These are phyloP conservation scores for Spodoptera littoralis DNA, from an alignment of 2,888 invertebrate species.

Conservation along the genomic window DNA sequence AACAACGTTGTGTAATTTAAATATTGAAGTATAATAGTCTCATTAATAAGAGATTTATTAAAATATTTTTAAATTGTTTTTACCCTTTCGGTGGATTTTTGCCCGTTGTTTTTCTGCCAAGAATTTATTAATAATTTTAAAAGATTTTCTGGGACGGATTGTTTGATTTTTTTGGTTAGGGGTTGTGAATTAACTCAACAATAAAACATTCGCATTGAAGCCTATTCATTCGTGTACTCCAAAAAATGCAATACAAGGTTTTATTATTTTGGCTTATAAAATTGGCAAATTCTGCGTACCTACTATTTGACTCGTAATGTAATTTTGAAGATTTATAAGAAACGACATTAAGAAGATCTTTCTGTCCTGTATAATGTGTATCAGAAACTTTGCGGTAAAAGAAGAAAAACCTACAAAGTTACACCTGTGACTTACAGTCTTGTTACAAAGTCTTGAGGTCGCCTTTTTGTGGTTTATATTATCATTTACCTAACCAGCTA, in stretches of 20 bases:
- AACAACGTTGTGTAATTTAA: constrained; percentile 17
- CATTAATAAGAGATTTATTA: constrained; percentile 4
- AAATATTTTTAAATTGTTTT: constrained; percentile 3
- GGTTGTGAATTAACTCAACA: no score
- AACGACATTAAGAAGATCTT: constrained; percentile 15
- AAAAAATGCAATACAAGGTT: no score
- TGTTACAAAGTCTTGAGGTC: constrained; percentile 17
- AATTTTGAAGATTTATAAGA: not conserved
- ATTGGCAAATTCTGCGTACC: no score
- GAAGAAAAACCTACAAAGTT: constrained; percentile 28
- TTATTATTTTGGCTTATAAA: no score
- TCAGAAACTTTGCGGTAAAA: constrained; percentile 13
- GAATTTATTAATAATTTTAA: no score
- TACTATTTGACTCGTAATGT: no score
- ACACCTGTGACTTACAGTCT: constrained; percentile 4
- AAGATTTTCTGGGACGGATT: no score
- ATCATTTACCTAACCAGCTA: no score
- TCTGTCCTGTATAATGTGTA: constrained; percentile 17
- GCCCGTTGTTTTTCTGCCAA: no score
- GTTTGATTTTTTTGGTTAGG: no score
- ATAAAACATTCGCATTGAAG: no score
- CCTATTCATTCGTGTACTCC: no score
- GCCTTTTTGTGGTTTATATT: not conserved
- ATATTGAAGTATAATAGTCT: constrained; percentile 9
- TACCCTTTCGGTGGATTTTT: not conserved